Conservation (phyloP, 2,888 invertebrate species). For the Epistrophella euchroma region DNA sequence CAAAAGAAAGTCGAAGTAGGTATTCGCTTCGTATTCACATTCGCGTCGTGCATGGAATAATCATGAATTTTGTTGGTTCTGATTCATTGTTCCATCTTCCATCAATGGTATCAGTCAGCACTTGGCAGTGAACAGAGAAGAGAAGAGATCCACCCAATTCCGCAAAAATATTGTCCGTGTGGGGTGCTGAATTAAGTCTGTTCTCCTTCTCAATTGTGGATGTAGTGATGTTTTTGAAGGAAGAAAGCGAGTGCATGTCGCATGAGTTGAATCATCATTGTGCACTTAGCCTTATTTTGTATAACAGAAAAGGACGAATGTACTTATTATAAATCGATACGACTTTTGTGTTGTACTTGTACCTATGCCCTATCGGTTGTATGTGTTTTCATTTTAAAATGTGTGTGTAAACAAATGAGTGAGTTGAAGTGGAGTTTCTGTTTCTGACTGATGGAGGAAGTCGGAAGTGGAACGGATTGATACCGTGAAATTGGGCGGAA, state of each 20-base stretch:
- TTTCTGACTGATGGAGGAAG: slow-evolving; percentile 1
- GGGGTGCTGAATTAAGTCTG: slow-evolving; percentile 20
- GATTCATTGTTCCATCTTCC: slow-evolving; percentile 15
- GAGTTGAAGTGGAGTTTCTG: background rate
- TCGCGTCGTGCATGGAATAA: background rate
- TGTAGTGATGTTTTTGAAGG: background rate
- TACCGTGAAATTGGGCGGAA: background rate
- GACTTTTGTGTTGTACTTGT: slow-evolving; percentile 6
- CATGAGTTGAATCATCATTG: slow-evolving; percentile 23
- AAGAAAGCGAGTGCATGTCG: slow-evolving; percentile 3
- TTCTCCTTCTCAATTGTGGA: background rate
- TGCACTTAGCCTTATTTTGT: slow-evolving; percentile 2
- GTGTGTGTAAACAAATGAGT: slow-evolving; percentile 50
- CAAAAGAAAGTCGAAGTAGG: background rate
- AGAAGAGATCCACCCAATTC: slow-evolving; percentile 73
- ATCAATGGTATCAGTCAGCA: slow-evolving; percentile 23
- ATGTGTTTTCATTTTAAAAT: slow-evolving; percentile 9
- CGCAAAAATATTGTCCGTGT: slow-evolving; percentile 56
- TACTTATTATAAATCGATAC: slow-evolving; percentile 69
- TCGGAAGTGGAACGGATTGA: background rate
- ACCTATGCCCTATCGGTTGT: background rate
- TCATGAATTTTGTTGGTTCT: slow-evolving; percentile 10
- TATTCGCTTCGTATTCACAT: background rate
- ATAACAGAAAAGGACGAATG: slow-evolving; percentile 61
- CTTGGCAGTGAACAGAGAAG: slow-evolving; percentile 34